Percentiles rank a stretch among this genome's conserved stretches.
Conservation (phyloP, 2,888 invertebrate genomes). For the Andrena haemorrhoa region DNA sequence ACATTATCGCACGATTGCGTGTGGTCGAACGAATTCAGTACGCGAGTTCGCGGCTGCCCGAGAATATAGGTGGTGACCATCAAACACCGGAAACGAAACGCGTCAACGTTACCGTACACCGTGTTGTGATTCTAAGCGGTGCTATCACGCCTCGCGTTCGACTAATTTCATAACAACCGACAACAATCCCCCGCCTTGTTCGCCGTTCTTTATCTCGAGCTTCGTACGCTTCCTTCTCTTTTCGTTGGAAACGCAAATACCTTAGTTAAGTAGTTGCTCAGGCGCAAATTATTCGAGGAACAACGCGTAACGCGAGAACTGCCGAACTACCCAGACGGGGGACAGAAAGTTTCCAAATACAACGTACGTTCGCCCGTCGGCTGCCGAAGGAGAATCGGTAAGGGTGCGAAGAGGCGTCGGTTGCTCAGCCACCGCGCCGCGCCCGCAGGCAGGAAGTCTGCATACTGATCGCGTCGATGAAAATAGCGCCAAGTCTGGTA, state of each 20-base stretch:
- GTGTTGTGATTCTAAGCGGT: slow-evolving; percentile 70
- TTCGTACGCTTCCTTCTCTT: neutral
- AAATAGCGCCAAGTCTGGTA: slow-evolving; percentile 50
- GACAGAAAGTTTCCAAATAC: neutral
- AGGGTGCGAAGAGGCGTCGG: neutral
- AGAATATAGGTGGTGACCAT: slow-evolving; percentile 68
- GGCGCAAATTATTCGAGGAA: neutral
- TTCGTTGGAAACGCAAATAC: neutral
- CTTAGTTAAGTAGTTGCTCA: too few relatives aligned
- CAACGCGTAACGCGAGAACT: neutral
- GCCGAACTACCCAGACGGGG: neutral
- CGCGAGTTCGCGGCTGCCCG: slow-evolving; percentile 17
- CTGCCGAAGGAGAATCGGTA: neutral
- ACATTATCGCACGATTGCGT: slow-evolving; percentile 14
- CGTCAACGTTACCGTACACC: slow-evolving; percentile 80
- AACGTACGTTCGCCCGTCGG: neutral
- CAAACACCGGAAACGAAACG: slow-evolving; percentile 82
- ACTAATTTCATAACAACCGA: slow-evolving; percentile 72
- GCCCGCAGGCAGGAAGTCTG: slow-evolving; percentile 30
- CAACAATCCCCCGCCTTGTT: slow-evolving; percentile 48
- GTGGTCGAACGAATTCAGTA: slow-evolving; percentile 22
- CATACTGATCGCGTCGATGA: slow-evolving; percentile 34
- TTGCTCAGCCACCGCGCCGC: neutral
- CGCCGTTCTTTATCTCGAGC: slow-evolving; percentile 8
- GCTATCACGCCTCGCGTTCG: slow-evolving; percentile 72